Conservation (phyloP, 2,888 invertebrate genomes). For the Drosophila maculinotata region DNA sequence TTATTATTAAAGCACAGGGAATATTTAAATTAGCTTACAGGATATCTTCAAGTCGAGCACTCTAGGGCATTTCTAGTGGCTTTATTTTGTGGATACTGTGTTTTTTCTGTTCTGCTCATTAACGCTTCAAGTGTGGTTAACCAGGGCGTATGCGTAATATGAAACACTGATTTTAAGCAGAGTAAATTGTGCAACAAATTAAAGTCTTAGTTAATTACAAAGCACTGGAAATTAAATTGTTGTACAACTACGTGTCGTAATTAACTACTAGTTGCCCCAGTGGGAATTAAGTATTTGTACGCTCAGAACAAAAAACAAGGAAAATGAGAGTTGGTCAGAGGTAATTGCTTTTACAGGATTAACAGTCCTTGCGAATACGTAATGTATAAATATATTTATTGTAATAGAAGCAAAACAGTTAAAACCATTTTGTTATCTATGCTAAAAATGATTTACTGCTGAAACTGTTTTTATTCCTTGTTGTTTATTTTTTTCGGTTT, state of each 20-base stretch:
- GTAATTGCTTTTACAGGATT: not conserved
- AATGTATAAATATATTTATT: too few species aligned
- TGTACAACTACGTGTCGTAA: not conserved
- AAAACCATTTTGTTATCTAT: too few species aligned
- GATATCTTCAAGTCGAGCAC: not conserved
- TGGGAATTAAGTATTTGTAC: not conserved
- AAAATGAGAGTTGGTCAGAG: not conserved
- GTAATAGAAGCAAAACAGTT: too few species aligned
- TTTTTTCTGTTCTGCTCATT: conserved; percentile 40
- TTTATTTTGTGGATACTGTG: conserved; percentile 4
- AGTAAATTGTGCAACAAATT: conserved; percentile 10
- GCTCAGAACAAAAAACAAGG: not conserved
- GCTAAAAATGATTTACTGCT: too few species aligned
- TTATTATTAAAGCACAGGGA: too few species aligned
- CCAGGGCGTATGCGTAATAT: conserved; percentile 47
- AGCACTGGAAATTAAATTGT: conserved; percentile 6
- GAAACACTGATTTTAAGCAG: conserved; percentile 14
- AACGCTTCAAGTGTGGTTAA: conserved; percentile 47
- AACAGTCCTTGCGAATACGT: not conserved
- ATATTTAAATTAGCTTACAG: not conserved
- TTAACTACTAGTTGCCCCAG: not conserved
- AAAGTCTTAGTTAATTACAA: conserved; percentile 27
- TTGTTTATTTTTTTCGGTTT: too few species aligned
- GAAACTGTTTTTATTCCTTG: too few species aligned
- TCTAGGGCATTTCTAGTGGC: conserved; percentile 6